Evolutionary conservation across 35 echinoderm and acorn worm species (phyloP).

Genomic region (Acanthaster planci): DNA sequence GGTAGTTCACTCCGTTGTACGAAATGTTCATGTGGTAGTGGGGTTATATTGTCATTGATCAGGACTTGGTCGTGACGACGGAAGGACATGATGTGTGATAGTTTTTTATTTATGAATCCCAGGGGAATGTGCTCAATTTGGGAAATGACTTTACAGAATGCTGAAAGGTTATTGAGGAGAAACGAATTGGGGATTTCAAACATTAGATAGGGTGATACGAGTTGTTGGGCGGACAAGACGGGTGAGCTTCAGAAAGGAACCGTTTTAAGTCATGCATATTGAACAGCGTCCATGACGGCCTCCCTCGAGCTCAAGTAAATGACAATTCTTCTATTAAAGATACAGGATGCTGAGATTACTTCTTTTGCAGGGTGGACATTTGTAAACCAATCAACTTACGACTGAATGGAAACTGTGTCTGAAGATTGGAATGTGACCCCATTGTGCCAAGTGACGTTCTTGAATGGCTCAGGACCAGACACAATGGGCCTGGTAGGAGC

Average conservation of each 20-base stretch:
- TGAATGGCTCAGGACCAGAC: too few species aligned
- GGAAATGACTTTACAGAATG: not conserved
- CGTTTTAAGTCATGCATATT: not conserved
- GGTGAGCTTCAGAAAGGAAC: not conserved
- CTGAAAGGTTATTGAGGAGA: not conserved
- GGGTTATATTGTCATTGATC: not conserved
- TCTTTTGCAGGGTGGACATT: not conserved
- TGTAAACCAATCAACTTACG: not conserved
- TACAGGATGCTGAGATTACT: not conserved
- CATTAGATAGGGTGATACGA: not conserved
- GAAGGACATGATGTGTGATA: not conserved
- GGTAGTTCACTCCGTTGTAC: not conserved
- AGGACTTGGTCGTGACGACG: not conserved
- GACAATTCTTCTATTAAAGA: not conserved
- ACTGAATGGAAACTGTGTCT: not conserved
- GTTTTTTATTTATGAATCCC: not conserved
- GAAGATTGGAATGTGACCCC: not conserved
- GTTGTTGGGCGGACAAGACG: not conserved
- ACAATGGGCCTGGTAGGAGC: too few species aligned
- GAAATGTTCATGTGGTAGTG: too few species aligned
- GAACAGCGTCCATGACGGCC: not conserved
- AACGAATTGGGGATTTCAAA: not conserved
- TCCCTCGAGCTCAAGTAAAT: not conserved
- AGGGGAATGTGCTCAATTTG: not conserved
- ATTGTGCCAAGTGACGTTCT: not conserved